Base-by-base conservation (phyloP, 2,888 invertebrate species). In the Paralinhomoeus sp. region DNA sequence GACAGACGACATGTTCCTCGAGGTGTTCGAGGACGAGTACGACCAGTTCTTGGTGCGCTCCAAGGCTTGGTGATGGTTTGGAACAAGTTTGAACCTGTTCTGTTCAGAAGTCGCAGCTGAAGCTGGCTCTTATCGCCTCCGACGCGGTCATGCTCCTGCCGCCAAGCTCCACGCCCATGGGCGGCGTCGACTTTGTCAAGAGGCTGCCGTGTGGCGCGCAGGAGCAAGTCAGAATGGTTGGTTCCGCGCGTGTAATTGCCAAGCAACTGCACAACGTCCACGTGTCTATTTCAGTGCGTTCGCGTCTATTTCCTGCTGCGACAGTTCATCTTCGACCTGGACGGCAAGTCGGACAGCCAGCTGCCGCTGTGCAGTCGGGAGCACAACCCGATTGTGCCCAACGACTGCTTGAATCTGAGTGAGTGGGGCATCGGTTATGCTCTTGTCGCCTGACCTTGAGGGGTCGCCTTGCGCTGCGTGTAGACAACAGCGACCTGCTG, bases 401-500 rank as follows among this genome's bases (percentile, higher is more conserved):
- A 85, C 52, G 83, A 89, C 64, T 81, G 84, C 48, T 73, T 97
- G 58, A 89, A 97, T 70, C 73, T 97, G 58, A 91, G 91, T 93
- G 71, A 60, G 68, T 62, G 15, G 37, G 27, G n/a, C 9, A 13
- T 40, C 46, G 15, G n/a, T 43, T n/a, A 36, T 43, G 21, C 21
- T 41, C 37, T 45, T 24, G 12, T 33, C 20, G n/a, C 35, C 24
- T 45, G 3, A 24, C 17, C 15, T 17, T n/a, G n/a, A n/a, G n/a
- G 35, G n/a, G 17, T 3, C 35, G 38, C n/a, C 18, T 45, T 37
- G 45, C 23, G 18, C 15, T 13, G 34, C 41, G 42, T 41, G 17
- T 69, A 93, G 91, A 87, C 67, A 91, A 93, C 64, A 87, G 89
- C 52, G 93, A 97, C 67, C 71, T 97, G 48, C 84, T 93, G 58